These are phyloP conservation scores for Thumatha senex DNA, from an alignment of 2,888 invertebrate species.

Conservation along the genomic window DNA sequence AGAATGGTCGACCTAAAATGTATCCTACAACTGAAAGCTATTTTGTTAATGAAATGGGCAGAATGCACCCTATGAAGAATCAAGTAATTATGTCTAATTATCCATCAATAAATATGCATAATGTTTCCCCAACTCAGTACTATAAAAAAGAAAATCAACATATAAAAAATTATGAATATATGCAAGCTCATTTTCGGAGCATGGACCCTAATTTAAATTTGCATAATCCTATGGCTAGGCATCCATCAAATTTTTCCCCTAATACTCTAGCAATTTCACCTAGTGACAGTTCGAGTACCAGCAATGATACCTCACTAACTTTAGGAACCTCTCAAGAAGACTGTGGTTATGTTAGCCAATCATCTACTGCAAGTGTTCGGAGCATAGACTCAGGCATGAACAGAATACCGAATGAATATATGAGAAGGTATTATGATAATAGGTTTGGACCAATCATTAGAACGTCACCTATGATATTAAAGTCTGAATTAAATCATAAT, in stretches of 20 bases:
- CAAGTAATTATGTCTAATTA: constrained; percentile 61
- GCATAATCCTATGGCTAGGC: constrained; percentile 56
- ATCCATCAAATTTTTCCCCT: constrained; percentile 71
- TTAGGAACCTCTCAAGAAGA: constrained; percentile 68
- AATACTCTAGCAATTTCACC: constrained; percentile 73
- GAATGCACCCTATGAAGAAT: constrained; percentile 57
- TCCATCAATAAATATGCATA: constrained; percentile 57
- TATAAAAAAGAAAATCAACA: constrained; percentile 63
- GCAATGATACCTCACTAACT: constrained; percentile 65
- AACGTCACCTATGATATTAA: constrained; percentile 43
- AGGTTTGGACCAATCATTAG: constrained; percentile 53
- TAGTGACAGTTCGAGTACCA: constrained; percentile 69
- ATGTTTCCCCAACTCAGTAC: constrained; percentile 57
- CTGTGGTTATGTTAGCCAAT: constrained; percentile 78
- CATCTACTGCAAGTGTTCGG: constrained; percentile 70
- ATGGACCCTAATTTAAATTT: constrained; percentile 56
- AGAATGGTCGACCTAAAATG: constrained; percentile 56
- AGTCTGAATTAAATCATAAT: constrained; percentile 40
- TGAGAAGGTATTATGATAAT: constrained; percentile 59
- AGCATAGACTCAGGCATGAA: constrained; percentile 65
- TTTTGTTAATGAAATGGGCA: constrained; percentile 62
- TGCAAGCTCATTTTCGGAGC: constrained; percentile 55
- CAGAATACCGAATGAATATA: constrained; percentile 57
- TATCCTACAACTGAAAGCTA: constrained; percentile 58
- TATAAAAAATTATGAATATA: constrained; percentile 64